Evolutionary conservation across 2,888 invertebrate species (phyloP), one percentile per base, ranked within the genome.

Genomic region (Apodemia hepburni): DNA sequence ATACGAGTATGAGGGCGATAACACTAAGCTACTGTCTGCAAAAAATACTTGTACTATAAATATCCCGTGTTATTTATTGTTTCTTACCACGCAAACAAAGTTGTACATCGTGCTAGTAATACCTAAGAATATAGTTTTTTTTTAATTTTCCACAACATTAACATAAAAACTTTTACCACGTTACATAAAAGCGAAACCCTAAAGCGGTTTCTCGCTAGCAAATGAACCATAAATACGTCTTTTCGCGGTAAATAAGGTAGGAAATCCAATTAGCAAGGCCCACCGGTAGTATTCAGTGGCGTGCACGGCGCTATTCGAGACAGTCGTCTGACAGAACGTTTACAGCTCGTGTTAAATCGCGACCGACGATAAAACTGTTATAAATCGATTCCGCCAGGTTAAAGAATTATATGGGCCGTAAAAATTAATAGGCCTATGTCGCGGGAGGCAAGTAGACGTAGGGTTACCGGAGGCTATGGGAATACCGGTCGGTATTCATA

Each of bases 331-430:
- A 78, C 82, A 81, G 85, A 81, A 84, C 84, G 81, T 85, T 84
- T 84, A 85, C 79, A 81, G 74, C 78, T 71, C 70, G 72, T 77
- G 78, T 82, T 84, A 82, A 87, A 86, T 84, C 80, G 79, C 78
- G 66, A 71, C 75, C 72, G 74, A 69, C 81, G 77, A 81, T 86
- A 84, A 85, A 85, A 85, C 80, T 82, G 84, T 82, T 84, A 85
- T 85, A 88, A 86, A 89, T 89, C 84, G 86, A 88, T 87, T 86
- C 85, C 80, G 78, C 80, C 85, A 86, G 82, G 85, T 87, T 87
- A 83, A 86, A 84, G 87, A 86, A 86, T 84, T 86, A 86, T 89
- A 89, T 89, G 87, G 85, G 71, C 82, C 84, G 86, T 89, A 87
- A 90, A 87, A 88, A 88, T 87, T 87, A 88, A 89, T 88, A 87